These are phyloP conservation scores for Elaphurus davidianus DNA, from an alignment of 2,113 vertebrate species.

Conservation along the genomic window DNA sequence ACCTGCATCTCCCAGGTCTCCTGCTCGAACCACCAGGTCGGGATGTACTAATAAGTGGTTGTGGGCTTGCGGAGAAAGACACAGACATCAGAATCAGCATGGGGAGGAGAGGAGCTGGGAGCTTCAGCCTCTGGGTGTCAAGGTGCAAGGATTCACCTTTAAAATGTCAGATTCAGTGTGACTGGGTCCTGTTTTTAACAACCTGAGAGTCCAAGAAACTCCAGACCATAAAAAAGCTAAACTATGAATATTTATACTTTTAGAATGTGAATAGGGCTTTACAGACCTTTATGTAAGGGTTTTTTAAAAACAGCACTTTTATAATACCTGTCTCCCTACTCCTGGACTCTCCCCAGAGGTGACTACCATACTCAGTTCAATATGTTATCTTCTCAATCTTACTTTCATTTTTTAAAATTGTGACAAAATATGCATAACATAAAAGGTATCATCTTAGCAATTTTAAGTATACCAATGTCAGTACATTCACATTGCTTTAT, in stretches of 20 bases:
- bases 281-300: background rate
- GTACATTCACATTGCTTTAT: background rate
- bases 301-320: background rate
- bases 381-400: background rate
- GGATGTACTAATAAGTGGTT: background rate
- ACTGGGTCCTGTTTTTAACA: background rate
- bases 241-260: background rate
- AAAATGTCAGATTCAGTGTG: background rate
- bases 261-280: background rate
- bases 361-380: background rate
- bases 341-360: background rate
- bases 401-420: background rate
- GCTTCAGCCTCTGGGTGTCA: background rate
- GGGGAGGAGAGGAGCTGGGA: rapidly evolving
- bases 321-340: background rate
- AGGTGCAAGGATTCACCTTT: background rate
- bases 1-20: background rate
- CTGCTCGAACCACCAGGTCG: background rate
- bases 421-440: background rate
- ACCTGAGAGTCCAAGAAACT: background rate
- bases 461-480: background rate
- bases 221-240: background rate
- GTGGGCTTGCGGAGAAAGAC: background rate
- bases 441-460: background rate
- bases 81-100: background rate